Conservation (phyloP, 2,888 invertebrate genomes). For the Megastigmus dorsalis region DNA sequence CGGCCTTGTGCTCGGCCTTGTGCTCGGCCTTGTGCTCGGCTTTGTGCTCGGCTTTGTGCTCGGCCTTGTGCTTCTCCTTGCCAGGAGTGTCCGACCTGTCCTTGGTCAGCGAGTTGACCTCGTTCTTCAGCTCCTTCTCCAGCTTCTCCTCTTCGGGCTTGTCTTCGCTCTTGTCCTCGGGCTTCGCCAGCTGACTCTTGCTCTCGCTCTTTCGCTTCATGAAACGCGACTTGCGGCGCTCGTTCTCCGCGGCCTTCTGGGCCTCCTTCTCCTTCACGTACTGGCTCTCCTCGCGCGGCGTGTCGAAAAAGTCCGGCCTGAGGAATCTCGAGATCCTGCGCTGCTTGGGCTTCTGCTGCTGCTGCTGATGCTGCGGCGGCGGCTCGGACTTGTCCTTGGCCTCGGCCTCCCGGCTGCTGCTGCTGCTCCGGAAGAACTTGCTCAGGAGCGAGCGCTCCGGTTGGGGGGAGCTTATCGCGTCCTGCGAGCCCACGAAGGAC, state of each 20-base stretch:
- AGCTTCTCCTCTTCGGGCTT: slow-evolving; percentile 60
- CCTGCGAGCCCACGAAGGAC: slow-evolving; percentile 57
- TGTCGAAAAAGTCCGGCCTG: slow-evolving; percentile 86
- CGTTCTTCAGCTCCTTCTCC: slow-evolving; percentile 61
- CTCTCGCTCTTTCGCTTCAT: slow-evolving; percentile 81
- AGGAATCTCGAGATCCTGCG: slow-evolving; percentile 84
- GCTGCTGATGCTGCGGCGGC: slow-evolving; percentile 70
- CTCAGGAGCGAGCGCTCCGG: slow-evolving; percentile 77
- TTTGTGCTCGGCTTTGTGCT: slow-evolving; percentile 16
- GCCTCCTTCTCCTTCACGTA: slow-evolving; percentile 76
- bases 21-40: slow-evolving; percentile 36
- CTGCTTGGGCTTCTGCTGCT: slow-evolving; percentile 69
- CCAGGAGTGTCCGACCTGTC: slow-evolving; percentile 57
- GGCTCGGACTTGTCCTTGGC: slow-evolving; percentile 61
- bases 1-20: slow-evolving; percentile 58
- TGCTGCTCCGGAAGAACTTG: slow-evolving; percentile 77
- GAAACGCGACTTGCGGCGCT: slow-evolving; percentile 79
- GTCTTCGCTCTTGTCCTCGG: slow-evolving; percentile 60
- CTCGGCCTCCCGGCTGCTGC: slow-evolving; percentile 72
- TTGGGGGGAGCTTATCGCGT: slow-evolving; percentile 58
- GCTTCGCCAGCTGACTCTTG: slow-evolving; percentile 66
- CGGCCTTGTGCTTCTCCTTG: slow-evolving; percentile 50
- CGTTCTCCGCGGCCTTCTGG: slow-evolving; percentile 76
- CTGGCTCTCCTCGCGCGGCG: slow-evolving; percentile 81
- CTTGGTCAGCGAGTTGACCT: slow-evolving; percentile 65